phyloP scores from a whole-genome alignment of 2,888 invertebrate genomes.

The Torymus aiolomorphi region DNA sequence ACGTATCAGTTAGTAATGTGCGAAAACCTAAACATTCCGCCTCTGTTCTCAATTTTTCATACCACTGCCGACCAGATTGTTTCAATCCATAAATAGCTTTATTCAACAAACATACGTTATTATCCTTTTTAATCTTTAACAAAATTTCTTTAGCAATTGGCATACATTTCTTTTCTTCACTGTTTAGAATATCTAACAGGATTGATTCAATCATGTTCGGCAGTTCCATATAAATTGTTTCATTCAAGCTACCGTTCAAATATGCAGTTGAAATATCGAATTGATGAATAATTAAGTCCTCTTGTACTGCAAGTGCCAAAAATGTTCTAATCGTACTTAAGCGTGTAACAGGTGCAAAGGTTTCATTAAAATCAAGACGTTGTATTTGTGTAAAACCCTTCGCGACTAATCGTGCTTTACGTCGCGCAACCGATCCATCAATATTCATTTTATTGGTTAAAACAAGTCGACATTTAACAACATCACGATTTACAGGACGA shows the following conservation, averaged over 20 bases:
- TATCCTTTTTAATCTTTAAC: neutral
- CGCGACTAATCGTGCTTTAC: conserved; percentile 17
- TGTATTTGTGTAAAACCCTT: neutral
- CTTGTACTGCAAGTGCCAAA: neutral
- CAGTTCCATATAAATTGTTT: neutral
- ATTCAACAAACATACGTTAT: neutral
- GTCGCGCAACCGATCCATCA: neutral
- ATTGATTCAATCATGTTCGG: neutral
- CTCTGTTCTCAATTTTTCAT: neutral
- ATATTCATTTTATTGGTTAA: neutral
- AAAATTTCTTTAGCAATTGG: neutral
- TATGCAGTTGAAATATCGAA: conserved; percentile 16
- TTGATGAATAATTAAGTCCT: neutral
- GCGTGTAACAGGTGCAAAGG: too few relatives aligned
- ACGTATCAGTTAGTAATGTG: neutral
- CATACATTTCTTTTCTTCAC: neutral
- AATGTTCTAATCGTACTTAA: too few relatives aligned
- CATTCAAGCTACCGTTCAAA: neutral
- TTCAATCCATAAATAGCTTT: conserved; percentile 6
- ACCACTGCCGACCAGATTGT: neutral
- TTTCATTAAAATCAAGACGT: conserved; percentile 7
- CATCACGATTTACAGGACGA: neutral
- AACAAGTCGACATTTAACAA: neutral
- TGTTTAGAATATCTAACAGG: neutral
- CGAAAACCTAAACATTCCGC: neutral